Conservation (phyloP, 1,140 invertebrate species). For the Bactericera cockerelli region DNA sequence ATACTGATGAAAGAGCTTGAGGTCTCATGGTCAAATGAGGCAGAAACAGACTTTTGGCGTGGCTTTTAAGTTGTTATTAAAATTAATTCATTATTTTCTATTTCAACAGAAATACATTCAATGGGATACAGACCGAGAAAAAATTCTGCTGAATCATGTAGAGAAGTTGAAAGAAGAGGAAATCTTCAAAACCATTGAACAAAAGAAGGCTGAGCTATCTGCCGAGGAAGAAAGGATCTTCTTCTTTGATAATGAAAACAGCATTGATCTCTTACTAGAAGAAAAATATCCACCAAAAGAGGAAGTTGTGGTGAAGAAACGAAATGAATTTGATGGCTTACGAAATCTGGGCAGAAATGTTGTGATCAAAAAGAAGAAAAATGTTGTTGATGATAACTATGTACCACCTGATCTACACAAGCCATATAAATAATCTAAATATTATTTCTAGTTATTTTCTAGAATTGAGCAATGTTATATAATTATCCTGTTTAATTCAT, state of each 20-base stretch:
- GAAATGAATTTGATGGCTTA: slow-evolving; percentile 4
- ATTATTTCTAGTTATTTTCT: too few species aligned
- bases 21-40: too few species aligned
- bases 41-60: too few species aligned
- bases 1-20: too few species aligned
- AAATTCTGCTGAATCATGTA: slow-evolving; percentile 29
- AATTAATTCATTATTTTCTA: too few species aligned
- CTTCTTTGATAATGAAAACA: slow-evolving; percentile 60
- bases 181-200: slow-evolving; percentile 38
- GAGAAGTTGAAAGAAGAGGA: slow-evolving; percentile 35
- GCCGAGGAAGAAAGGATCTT: slow-evolving; percentile 49
- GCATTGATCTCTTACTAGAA: slow-evolving; percentile 53
- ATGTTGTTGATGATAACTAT: slow-evolving; percentile 3
- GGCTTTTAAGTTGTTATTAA: too few species aligned
- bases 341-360: not conserved
- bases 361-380: not conserved
- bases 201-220: slow-evolving; percentile 39
- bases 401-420: slow-evolving; percentile 1
- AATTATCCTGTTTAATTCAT: too few species aligned
- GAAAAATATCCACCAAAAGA: slow-evolving; percentile 21
- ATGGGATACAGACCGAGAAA: slow-evolving; percentile 39
- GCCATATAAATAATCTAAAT: not conserved
- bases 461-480: too few species aligned
- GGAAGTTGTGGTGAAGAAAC: not conserved
- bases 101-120: slow-evolving; percentile 34